Conservation (phyloP, 2,888 invertebrate species). For the Brenthis ino region DNA sequence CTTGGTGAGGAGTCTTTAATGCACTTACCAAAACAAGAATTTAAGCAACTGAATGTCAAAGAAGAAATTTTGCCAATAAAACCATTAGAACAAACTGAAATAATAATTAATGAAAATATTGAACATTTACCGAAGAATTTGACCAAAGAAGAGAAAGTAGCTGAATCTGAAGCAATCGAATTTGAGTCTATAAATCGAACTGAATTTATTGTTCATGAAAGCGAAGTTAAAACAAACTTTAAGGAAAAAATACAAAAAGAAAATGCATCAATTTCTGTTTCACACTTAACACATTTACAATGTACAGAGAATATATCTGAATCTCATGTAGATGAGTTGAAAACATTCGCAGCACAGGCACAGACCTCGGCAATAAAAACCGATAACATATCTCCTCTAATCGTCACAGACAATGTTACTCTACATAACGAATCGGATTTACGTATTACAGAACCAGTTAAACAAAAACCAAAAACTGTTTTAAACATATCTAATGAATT, state of each 20-base stretch:
- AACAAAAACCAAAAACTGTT: conserved; percentile 56
- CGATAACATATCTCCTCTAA: conserved; percentile 59
- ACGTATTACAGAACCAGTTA: conserved; percentile 51
- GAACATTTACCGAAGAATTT: conserved; percentile 33
- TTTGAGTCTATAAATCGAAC: conserved; percentile 55
- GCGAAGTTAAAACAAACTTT: conserved; percentile 52
- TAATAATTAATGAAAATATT: conserved; percentile 56
- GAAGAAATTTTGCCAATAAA: conserved; percentile 58
- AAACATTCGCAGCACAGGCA: conserved; percentile 49
- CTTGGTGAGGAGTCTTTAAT: conserved; percentile 70
- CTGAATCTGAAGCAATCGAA: conserved; percentile 50
- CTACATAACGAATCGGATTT: conserved; percentile 69
- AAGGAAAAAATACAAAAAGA: conserved; percentile 45
- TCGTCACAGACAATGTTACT: conserved; percentile 64
- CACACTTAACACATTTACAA: conserved; percentile 64
- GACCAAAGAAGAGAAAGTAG: conserved; percentile 45
- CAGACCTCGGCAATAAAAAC: conserved; percentile 56
- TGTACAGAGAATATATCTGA: conserved; percentile 65
- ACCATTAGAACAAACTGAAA: conserved; percentile 60
- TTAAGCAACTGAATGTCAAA: conserved; percentile 63
- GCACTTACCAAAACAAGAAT: conserved; percentile 58
- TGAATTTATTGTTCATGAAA: conserved; percentile 58
- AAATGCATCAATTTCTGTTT: conserved; percentile 55
- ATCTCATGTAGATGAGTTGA: conserved; percentile 55
- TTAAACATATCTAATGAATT: conserved; percentile 61